Evolutionary conservation across 2,113 vertebrate genomes (phyloP).

Genomic region (Oxyura jamaicensis): DNA sequence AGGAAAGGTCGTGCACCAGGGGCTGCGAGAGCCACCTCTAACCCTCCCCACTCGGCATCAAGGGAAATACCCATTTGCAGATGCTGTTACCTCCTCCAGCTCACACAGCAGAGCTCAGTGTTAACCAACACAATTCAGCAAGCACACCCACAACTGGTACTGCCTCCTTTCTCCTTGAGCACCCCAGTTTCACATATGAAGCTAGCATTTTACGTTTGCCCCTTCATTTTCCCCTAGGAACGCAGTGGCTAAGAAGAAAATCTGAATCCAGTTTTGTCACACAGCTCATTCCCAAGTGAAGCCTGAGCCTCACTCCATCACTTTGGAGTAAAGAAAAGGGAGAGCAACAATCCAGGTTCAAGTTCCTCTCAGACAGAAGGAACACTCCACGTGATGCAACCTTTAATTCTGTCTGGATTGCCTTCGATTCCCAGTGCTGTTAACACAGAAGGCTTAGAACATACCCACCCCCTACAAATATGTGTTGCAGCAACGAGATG

Average conservation of each 20-base stretch:
- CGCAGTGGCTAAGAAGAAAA: background rate
- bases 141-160: background rate
- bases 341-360: background rate
- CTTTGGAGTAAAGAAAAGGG: background rate
- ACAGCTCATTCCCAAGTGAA: background rate
- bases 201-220: background rate
- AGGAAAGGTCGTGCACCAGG: background rate
- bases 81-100: background rate
- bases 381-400: background rate
- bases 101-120: rapidly evolving
- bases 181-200: background rate
- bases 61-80: rapidly evolving
- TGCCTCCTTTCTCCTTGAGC: background rate
- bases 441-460: conserved; percentile 37
- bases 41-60: rapidly evolving
- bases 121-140: background rate
- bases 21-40: background rate
- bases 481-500: background rate
- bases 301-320: background rate
- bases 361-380: background rate
- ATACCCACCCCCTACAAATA: conserved; percentile 59
- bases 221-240: background rate
- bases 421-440: background rate
- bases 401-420: conserved; percentile 15
- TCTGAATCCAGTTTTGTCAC: background rate